phyloP scores from a whole-genome alignment of 23 tunicate species.

The Corella eumyota region DNA sequence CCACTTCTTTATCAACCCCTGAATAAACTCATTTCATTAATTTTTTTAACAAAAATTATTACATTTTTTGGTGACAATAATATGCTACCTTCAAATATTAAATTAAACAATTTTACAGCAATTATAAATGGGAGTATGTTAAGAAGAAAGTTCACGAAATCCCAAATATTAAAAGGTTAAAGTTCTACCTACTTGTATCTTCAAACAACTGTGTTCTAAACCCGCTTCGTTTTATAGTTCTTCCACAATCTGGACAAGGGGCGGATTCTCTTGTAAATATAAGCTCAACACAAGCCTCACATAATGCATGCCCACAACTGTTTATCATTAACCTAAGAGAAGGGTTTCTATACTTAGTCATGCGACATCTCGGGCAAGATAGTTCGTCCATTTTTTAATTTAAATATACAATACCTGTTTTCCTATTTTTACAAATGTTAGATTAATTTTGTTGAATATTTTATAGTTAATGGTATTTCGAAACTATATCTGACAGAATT shows the following conservation, averaged over 20 bases:
- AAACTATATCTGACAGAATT: background rate
- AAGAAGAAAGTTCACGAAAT: background rate
- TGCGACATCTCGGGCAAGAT: slow-evolving; percentile 86
- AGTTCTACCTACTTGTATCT: slow-evolving; percentile 77
- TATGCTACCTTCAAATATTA: background rate
- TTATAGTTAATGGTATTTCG: too few relatives aligned
- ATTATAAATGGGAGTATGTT: background rate
- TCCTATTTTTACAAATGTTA: too few relatives aligned
- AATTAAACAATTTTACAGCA: background rate
- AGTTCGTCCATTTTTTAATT: slow-evolving; percentile 68
- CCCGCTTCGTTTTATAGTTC: slow-evolving; percentile 45
- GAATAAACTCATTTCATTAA: background rate
- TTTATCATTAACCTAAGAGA: slow-evolving; percentile 60
- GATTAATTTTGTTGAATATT: too few relatives aligned
- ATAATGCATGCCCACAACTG: slow-evolving; percentile 85
- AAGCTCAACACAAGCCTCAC: slow-evolving; percentile 74
- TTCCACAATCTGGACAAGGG: slow-evolving; percentile 79
- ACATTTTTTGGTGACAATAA: background rate
- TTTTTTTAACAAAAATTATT: background rate
- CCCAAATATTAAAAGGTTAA: too few relatives aligned
- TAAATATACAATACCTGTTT: too few relatives aligned
- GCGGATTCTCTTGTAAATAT: slow-evolving; percentile 62
- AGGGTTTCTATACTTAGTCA: slow-evolving; percentile 74
- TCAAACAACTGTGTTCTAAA: slow-evolving; percentile 82
- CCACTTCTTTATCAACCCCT: slow-evolving; percentile 94